Evolutionary conservation across 53 echinoderm and acorn worm species (phyloP), one percentile per base, ranked within the genome.

Genomic region (Actinopyga echinites): DNA sequence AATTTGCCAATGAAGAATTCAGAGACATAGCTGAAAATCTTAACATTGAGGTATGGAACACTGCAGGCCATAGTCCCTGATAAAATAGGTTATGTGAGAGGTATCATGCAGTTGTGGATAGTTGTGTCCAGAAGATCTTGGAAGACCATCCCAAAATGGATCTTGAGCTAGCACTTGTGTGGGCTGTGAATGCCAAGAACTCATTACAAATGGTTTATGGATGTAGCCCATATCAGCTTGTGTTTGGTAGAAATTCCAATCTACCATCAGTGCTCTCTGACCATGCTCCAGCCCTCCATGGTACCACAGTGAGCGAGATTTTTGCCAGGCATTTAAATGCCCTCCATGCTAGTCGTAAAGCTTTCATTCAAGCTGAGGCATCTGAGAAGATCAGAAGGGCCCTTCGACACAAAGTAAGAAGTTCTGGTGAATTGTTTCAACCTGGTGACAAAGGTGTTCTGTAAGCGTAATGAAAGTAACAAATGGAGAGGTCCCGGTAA

Each of bases 301-400:
- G 37, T 5, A 37, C 37, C 37, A 37, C 37, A 5, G 37, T 37
- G 29, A 28, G 66, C 25, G 66, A 65, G 8, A 31, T 65, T 17
- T 65, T 65, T 65, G 66, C 66, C 28, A 65, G 25, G 30, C 66
- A 23, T 65, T 65, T 65, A 29, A 65, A 65, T 65, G 66, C 66
- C 30, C 71, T 71, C 15, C 71, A 71, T 37, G 15, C 71, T 8
- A 71, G 82, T 42, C 82, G 63, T 17, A 81, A 59, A 56, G 45
- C 40, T 5, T 6, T 68, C 28, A 36, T 68, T 68, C 20, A 68
- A 68, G 69, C 69, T 68, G 69, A 68, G 11, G 32, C 32, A 33
- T 68, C 69, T 26, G 69, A 68, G 4, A 68, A 68, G 69, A 68
- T 68, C 69, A 68, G 69, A 68, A 30, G 69, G 28, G 69, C 69